Base-by-base conservation (phyloP, 2,888 invertebrate genomes). In the Drosophila parthenogenetica region DNA sequence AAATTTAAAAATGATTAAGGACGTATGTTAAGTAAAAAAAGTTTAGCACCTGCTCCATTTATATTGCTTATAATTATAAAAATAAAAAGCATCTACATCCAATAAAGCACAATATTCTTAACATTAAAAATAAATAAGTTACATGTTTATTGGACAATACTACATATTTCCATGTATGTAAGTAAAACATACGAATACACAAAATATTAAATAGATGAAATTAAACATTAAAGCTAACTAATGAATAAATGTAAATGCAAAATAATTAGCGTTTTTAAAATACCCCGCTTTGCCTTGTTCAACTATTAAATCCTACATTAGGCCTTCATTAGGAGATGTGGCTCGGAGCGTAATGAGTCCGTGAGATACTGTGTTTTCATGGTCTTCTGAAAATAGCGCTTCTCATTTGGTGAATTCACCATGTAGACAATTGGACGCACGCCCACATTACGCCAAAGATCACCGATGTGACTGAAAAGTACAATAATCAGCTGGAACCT, bases 301-400 rank as follows among this genome's bases (percentile, higher is more conserved):
- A 4, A 46, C 19, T 13, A 13, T 43, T 49, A 45, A 13, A 40
- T 74, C 57, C 50, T 42, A 14, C 29, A 35, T 73, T 89, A 91
- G 67, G 91, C 90, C 71, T 92, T 92, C 86, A 91, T 89, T 66
- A 92, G 77, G 35, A 92, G 78, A 85, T 92, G 92, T 22, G 92
- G 92, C 69, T 92, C 92, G 46, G 92, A 92, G 55, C 92, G 90
- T 71, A 92, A 71, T 13, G 92, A 92, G 77, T 92, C 92, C 11
- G 92, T 92, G 63, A 92, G 81, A 87, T 92, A 92, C 83, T 92
- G 92, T 25, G 92, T 92, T 81, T 92, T 92, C 90, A 92, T 91
- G 5, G 92, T 91, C 73, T 92, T 92, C 75, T 92, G 92, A 78
- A 92, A 92, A 77, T 92, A 92, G 19, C 92, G 91, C 73, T 92